These are phyloP conservation scores for Phortica magna DNA, from an alignment of 2,888 invertebrate species.

Conservation along the genomic window DNA sequence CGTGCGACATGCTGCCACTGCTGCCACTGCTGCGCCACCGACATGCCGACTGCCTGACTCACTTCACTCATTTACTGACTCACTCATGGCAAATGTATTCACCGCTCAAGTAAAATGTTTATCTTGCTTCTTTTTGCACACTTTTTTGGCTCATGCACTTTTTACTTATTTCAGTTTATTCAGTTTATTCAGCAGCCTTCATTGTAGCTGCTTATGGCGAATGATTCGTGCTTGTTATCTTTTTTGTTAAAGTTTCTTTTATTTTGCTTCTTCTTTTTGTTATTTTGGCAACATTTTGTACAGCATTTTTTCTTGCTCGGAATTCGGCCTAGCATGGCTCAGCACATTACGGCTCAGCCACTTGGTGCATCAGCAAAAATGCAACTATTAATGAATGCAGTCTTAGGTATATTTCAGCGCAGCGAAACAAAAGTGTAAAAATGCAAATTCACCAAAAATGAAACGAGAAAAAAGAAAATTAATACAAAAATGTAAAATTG, in stretches of 20 bases:
- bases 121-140: background rate
- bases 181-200: slow-evolving; percentile 61
- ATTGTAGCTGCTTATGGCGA: slow-evolving; percentile 26
- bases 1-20: background rate
- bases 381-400: slow-evolving; percentile 11
- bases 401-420: background rate
- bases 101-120: background rate
- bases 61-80: background rate
- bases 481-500: background rate
- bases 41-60: background rate
- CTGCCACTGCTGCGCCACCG: background rate
- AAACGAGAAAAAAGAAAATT: background rate
- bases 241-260: background rate
- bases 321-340: background rate
- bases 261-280: background rate
- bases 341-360: background rate
- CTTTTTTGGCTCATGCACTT: slow-evolving; percentile 4
- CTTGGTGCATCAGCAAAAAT: background rate
- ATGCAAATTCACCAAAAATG: slow-evolving; percentile 25
- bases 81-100: slow-evolving; percentile 1
- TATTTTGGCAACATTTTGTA: background rate
- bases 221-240: slow-evolving; percentile 20
- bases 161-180: slow-evolving; percentile 45
- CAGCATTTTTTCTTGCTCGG: background rate
- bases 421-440: slow-evolving; percentile 8